Evolutionary conservation across 2,797 vertebrate species (phyloP), one percentile per base, ranked within the genome.

Genomic region (Onychomys arenicola): DNA sequence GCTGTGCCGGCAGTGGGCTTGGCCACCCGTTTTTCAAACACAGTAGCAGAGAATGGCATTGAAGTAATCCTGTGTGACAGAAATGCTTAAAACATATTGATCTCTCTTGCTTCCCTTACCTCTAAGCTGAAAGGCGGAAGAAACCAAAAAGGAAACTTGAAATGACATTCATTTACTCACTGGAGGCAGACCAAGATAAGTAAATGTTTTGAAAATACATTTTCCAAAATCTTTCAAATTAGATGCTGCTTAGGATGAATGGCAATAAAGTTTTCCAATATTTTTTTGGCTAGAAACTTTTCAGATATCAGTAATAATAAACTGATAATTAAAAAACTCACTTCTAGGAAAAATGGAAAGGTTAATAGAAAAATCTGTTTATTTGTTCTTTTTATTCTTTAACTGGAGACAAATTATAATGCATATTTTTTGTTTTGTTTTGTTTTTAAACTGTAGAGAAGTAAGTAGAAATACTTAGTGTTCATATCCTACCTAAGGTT

Each of bases 101-200:
- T 65, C 29, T 90, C 81, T 61, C 37, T 61, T 75, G 59, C 0
- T 91, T 93, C 49, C 21, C 63, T 12, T 3, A 49, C 10, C 40
- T 89, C 16, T 23, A 46, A 90, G 49, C 65, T 97, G 75, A 91
- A 84, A 69, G 0, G 71, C 46, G n/a, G 89, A 93, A 82, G n/a
- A 95, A 96, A 11, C n/a, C 81, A 80, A 95, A 90, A 90, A 92
- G 85, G 76, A 97, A 97, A 93, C 88, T 80, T 77, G 69, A 97
- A 96, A 84, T 90, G 69, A 95, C 90, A 93, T 23, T 97, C 73
- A 91, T 90, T 96, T 82, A 63, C 91, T 77, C 91, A 75, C 84
- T 65, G 32, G 78, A 88, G 8, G 19, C 40, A 49, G 40, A 87
- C 16, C 34, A 76, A 83, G 69, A 92, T 57, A 2, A 37, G 29